phyloP scores from a whole-genome alignment of 2,888 invertebrate genomes.

The Chalcis sispes region DNA sequence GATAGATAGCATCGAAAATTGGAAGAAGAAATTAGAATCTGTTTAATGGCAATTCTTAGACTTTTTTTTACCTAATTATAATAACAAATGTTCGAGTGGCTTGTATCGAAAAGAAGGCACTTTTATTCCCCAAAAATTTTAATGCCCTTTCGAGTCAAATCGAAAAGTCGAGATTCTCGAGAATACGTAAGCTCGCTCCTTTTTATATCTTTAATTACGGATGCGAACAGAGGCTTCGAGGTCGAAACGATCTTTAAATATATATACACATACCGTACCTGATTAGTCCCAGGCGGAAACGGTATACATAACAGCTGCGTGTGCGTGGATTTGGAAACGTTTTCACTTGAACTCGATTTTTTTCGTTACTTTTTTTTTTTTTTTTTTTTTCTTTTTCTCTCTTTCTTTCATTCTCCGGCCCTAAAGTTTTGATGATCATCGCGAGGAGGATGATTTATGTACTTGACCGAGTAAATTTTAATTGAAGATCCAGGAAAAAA shows the following conservation, averaged over 20 bases:
- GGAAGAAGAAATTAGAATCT: not conserved
- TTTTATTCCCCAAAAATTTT: slow-evolving; percentile 43
- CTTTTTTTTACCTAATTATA: slow-evolving; percentile 41
- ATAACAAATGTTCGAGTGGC: slow-evolving; percentile 45
- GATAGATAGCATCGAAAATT: not conserved
- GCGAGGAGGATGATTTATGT: slow-evolving; percentile 37
- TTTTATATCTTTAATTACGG: slow-evolving; percentile 44
- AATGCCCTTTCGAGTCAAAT: not conserved
- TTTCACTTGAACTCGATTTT: slow-evolving; percentile 9
- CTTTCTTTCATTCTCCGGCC: too few species aligned
- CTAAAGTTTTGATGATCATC: slow-evolving; percentile 14
- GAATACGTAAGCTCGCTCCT: not conserved
- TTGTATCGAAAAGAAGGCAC: slow-evolving; percentile 8
- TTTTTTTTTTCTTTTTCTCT: too few species aligned
- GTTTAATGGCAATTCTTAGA: slow-evolving; percentile 18
- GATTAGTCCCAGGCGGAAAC: slow-evolving; percentile 32
- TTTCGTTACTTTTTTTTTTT: slow-evolving; percentile 3
- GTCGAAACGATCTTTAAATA: not conserved
- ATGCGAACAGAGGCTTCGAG: not conserved
- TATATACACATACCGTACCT: not conserved
- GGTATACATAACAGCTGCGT: slow-evolving; percentile 10
- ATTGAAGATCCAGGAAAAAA: slow-evolving; percentile 35
- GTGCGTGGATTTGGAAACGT: slow-evolving; percentile 19
- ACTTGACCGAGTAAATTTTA: slow-evolving; percentile 32
- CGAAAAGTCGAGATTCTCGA: not conserved